Percentiles rank a stretch among this genome's conserved stretches.
phyloP scores from a whole-genome alignment of 2,797 vertebrate species.

The Sylvia borin region DNA sequence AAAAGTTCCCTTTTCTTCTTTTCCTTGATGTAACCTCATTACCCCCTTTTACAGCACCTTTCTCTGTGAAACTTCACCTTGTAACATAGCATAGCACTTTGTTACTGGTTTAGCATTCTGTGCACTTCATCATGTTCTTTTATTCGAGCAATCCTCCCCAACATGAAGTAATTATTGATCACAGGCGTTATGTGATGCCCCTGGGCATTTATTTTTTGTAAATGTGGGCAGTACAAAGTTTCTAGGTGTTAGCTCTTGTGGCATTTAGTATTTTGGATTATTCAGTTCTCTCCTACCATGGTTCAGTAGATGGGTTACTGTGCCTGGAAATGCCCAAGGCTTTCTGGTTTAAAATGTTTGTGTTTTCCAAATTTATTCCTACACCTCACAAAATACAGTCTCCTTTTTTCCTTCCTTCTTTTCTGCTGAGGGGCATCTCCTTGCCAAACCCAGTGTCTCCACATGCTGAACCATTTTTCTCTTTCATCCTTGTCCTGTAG shows the following conservation, averaged over 20 bases:
- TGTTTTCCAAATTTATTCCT: not conserved
- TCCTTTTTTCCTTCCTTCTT: fast-evolving
- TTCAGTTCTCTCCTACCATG: not conserved
- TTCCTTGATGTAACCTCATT: not conserved
- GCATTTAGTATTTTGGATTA: not conserved
- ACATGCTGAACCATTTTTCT: not conserved
- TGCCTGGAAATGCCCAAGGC: not conserved
- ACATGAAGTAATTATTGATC: not conserved
- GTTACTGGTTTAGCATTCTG: not conserved
- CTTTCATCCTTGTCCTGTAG: not conserved
- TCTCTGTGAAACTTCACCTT: not conserved
- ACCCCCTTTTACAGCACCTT: not conserved
- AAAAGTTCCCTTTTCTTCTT: not conserved
- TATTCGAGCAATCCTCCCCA: not conserved
- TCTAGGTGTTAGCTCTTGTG: not conserved
- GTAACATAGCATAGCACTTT: not conserved
- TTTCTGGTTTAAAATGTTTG: not conserved
- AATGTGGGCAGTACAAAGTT: not conserved
- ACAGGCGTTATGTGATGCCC: not conserved
- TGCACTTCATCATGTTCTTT: not conserved
- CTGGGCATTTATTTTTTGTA: not conserved
- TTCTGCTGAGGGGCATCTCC: not conserved
- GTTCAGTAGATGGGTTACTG: not conserved
- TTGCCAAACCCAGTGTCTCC: not conserved
- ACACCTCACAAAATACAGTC: not conserved